Evolutionary conservation across 2,888 invertebrate species (phyloP), one percentile per base, ranked within the genome.

Genomic region (Drosophila limbata): DNA sequence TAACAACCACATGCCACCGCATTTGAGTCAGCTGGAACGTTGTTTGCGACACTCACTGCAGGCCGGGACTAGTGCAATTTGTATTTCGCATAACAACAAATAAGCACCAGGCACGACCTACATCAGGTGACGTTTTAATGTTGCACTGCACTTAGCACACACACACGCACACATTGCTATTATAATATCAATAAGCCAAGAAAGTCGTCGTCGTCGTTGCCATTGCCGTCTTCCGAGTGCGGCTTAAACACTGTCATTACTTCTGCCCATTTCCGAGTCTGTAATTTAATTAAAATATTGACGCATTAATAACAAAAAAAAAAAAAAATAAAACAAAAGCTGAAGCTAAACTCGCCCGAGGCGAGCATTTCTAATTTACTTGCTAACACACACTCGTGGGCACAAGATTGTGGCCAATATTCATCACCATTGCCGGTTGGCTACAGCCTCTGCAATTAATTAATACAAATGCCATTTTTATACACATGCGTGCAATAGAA

Each of bases 51-150:
- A 91, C 72, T 81, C 82, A 86, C 81, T 92, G 94, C 94, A 94
- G 94, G 94, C 94, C 94, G 94, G 94, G 94, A 94, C 94, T 93
- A 94, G 94, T 94, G 94, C 94, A 94, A 94, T 94, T 93, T 94
- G 94, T 79, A 93, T 90, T 84, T 76, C 84, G 91, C 91, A 92
- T 91, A 92, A 91, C 89, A 92, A 93, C 94, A 94, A 93, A 94
- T 92, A 91, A 93, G 94, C 94, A 93, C 94, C 91, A 93, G 93
- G 90, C 94, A 94, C 94, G 93, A 93, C 94, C 94, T 94, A 93
- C 92, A 88, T 88, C 91, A 90, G 86, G 88, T 91, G 91, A 79
- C 79, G 76, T 76, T 83, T 83, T 81, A 83, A 83, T 85, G 86
- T 63, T 70, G 48, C 76, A 77, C 76, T 52, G 62, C 77, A 77